Evolutionary conservation across 2,888 invertebrate genomes (phyloP).

Genomic region (Gnatocerus cornutus): DNA sequence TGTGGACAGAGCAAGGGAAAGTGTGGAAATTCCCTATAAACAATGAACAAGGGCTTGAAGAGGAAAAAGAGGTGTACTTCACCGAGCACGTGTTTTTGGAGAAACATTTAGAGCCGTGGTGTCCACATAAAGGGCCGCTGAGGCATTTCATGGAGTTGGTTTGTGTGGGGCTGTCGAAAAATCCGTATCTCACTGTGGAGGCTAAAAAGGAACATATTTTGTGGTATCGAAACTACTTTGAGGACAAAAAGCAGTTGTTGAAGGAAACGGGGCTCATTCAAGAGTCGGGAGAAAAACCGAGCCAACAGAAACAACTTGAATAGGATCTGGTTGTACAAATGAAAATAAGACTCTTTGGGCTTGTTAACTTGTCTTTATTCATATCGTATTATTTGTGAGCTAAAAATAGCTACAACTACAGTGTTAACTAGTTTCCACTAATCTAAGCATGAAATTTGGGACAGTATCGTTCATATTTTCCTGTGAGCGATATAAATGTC

Average conservation of each 20-base stretch:
- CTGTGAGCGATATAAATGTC: background rate
- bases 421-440: background rate
- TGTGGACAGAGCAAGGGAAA: slow-evolving; percentile 96
- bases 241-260: slow-evolving; percentile 82
- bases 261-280: slow-evolving; percentile 75
- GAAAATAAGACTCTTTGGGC: too few species aligned
- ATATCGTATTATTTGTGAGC: background rate
- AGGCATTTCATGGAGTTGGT: slow-evolving; percentile 98
- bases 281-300: slow-evolving; percentile 46
- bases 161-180: slow-evolving; percentile 93
- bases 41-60: slow-evolving; percentile 94
- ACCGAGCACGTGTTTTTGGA: slow-evolving; percentile 97
- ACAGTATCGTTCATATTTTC: background rate
- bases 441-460: slow-evolving; percentile 4
- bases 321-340: background rate
- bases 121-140: slow-evolving; percentile 92
- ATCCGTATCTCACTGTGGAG: slow-evolving; percentile 89
- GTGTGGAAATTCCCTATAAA: slow-evolving; percentile 98
- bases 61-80: slow-evolving; percentile 82
- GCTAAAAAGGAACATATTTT: slow-evolving; percentile 92
- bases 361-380: too few species aligned
- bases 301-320: slow-evolving; percentile 36
- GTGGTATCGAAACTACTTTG: slow-evolving; percentile 95
- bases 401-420: background rate
- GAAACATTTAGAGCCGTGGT: slow-evolving; percentile 88